Conservation (phyloP, 2,888 invertebrate genomes). For the Hydraecia micacea region DNA sequence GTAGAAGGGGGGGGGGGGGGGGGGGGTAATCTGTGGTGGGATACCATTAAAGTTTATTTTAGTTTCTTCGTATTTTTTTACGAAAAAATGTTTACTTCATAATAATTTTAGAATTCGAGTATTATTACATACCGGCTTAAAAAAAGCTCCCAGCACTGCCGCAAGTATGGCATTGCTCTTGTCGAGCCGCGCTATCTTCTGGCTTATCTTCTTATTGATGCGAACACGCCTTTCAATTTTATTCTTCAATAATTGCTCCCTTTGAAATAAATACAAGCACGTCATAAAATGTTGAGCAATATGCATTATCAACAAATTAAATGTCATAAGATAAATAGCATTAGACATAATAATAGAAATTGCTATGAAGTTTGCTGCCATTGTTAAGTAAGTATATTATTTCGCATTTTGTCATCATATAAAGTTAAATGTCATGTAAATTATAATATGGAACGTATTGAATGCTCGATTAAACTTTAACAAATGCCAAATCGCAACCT, state of each 20-base stretch:
- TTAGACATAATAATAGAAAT: constrained; percentile 9
- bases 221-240: constrained; percentile 63
- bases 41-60: too few relatives aligned
- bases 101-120: too few relatives aligned
- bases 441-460: neutral
- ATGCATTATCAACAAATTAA: constrained; percentile 4
- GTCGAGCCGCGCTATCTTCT: constrained; percentile 57
- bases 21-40: too few relatives aligned
- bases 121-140: constrained; percentile 2
- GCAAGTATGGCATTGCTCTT: constrained; percentile 42
- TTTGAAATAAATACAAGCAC: constrained; percentile 44
- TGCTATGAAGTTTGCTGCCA: constrained; percentile 6
- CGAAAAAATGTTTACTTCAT: too few relatives aligned
- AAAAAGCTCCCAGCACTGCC: neutral
- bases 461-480: constrained; percentile 1
- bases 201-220: constrained; percentile 56
- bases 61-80: too few relatives aligned
- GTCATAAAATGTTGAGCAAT: neutral
- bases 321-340: constrained; percentile 24
- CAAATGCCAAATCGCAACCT: neutral
- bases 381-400: neutral
- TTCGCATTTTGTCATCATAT: constrained; percentile 29
- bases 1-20: too few relatives aligned
- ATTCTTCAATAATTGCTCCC: constrained; percentile 69
- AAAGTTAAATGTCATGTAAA: neutral